A percentile compares a stretch with the other conserved stretches of the same genome.
phyloP scores from a whole-genome alignment of 2,888 invertebrate genomes.

The Noctua janthe region DNA sequence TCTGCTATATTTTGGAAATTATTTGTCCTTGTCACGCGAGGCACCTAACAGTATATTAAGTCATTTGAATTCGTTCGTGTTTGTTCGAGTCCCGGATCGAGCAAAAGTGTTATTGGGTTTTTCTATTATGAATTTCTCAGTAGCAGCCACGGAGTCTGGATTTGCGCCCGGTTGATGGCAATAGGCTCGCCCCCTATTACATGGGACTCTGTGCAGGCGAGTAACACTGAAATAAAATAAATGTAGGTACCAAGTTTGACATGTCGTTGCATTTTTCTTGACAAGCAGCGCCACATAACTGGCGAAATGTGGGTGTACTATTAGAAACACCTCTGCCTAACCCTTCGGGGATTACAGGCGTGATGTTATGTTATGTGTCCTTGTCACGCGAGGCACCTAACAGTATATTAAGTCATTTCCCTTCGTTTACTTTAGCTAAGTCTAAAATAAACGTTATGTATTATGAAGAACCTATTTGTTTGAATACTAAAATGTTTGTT shows the following conservation, averaged over 20 bases:
- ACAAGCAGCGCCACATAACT: no score
- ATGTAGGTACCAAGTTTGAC: no score
- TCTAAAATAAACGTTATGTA: constrained; percentile 41
- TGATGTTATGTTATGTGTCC: constrained; percentile 33
- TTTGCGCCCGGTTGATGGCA: no score
- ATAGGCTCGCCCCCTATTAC: no score
- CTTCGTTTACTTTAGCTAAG: constrained; percentile 47
- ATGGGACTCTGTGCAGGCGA: no score
- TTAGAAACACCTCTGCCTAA: background rate
- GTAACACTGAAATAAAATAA: no score
- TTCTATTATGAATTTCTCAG: background rate
- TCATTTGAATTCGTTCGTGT: constrained; percentile 38
- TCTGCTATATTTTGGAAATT: constrained; percentile 54
- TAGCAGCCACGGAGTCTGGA: no score
- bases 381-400: constrained; percentile 57
- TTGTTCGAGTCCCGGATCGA: background rate
- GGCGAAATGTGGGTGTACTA: no score
- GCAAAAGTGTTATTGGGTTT: background rate
- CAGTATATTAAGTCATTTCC: constrained; percentile 61
- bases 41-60: constrained; percentile 48
- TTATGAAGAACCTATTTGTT: constrained; percentile 40
- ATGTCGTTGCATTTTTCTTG: no score
- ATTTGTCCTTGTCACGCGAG: constrained; percentile 60
- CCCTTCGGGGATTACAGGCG: background rate
- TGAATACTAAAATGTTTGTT: constrained; percentile 55